Evolutionary conservation across 2,113 vertebrate species (phyloP).

Genomic region (Sakesphorus luctuosus): DNA sequence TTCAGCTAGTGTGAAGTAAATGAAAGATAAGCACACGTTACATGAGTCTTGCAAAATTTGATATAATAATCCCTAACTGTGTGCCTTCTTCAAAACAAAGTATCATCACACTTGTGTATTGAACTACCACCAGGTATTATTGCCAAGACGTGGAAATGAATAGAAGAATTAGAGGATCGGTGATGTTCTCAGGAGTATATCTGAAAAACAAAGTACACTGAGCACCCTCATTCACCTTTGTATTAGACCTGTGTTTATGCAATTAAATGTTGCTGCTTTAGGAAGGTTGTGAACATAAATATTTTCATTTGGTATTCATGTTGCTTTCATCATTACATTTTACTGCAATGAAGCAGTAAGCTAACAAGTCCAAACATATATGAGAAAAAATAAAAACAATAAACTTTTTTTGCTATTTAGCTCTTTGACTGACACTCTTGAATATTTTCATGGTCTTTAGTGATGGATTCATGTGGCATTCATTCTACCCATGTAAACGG

Average conservation of each 20-base stretch:
- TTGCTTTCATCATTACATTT: constrained; percentile 10
- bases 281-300: background rate
- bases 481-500: background rate
- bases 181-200: background rate
- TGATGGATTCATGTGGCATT: background rate
- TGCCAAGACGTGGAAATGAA: background rate
- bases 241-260: background rate
- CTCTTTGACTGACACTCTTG: background rate
- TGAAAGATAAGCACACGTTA: constrained; percentile 31
- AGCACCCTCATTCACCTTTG: background rate
- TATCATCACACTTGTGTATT: background rate
- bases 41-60: background rate
- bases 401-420: background rate
- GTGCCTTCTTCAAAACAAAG: background rate
- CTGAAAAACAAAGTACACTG: background rate
- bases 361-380: background rate
- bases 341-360: background rate
- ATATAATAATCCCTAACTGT: constrained; percentile 1
- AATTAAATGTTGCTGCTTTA: background rate
- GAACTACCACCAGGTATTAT: background rate
- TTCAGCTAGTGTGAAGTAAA: constrained; percentile 42
- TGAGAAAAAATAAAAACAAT: background rate
- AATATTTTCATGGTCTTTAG: background rate
- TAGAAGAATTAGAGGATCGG: background rate
- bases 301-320: constrained; percentile 13